These are phyloP conservation scores for Mola mola DNA, from an alignment of 2,113 vertebrate genomes.

Conservation along the genomic window DNA sequence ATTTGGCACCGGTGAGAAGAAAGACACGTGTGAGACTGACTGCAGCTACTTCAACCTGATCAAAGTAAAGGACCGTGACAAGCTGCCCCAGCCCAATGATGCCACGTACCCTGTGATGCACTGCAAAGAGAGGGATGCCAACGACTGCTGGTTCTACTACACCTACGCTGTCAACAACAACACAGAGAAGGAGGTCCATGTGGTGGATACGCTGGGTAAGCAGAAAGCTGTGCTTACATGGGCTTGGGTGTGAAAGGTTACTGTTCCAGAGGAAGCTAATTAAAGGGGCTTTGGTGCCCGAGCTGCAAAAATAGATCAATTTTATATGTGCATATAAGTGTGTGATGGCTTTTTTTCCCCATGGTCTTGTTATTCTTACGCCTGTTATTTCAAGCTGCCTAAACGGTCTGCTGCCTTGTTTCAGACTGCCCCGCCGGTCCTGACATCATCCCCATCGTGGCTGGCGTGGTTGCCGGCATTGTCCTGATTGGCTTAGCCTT, in stretches of 20 bases:
- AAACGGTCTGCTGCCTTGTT: slow-evolving; percentile 20
- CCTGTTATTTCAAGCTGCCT: slow-evolving; percentile 28
- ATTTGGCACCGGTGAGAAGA: slow-evolving; percentile 92
- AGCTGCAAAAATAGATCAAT: slow-evolving; percentile 37
- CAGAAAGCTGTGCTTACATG: background rate
- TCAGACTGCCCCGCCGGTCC: slow-evolving; percentile 94
- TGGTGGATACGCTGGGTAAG: slow-evolving; percentile 90
- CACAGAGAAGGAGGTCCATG: slow-evolving; percentile 84
- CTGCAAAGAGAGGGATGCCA: slow-evolving; percentile 95
- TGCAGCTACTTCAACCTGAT: slow-evolving; percentile 87
- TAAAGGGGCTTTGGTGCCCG: slow-evolving; percentile 21
- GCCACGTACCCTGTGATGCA: slow-evolving; percentile 84
- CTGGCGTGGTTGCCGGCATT: slow-evolving; percentile 96
- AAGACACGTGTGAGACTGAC: slow-evolving; percentile 85
- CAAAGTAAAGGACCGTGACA: slow-evolving; percentile 85
- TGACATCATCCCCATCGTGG: slow-evolving; percentile 97
- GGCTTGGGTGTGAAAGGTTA: slow-evolving; percentile 30
- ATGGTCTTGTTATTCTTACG: slow-evolving; percentile 24
- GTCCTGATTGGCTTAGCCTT: slow-evolving; percentile 98
- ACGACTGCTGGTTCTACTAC: slow-evolving; percentile 99
- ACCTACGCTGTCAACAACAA: slow-evolving; percentile 90
- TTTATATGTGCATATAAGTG: slow-evolving; percentile 28
- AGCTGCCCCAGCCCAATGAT: slow-evolving; percentile 87
- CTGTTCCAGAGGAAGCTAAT: slow-evolving; percentile 25
- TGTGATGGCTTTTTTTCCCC: background rate